Evolutionary conservation across 2,888 invertebrate genomes (phyloP).

Genomic region (Cybosia mesomella): DNA sequence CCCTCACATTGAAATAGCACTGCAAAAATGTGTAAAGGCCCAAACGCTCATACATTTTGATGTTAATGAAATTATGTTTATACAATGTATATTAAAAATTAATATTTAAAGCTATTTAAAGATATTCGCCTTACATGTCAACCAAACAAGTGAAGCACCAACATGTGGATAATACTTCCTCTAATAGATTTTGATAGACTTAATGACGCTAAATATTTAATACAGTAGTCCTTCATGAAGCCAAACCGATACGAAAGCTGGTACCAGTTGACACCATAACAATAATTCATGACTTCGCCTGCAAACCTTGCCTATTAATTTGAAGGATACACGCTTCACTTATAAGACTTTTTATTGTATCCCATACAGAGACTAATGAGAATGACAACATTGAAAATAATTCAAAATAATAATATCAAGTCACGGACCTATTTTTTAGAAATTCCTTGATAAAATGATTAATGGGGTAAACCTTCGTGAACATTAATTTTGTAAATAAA

Average conservation of each 20-base stretch:
- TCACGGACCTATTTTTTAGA: neutral
- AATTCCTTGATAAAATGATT: neutral
- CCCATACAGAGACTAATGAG: neutral
- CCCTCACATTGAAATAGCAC: too few species aligned
- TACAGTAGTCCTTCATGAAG: neutral
- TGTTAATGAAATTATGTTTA: too few species aligned
- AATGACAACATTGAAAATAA: neutral
- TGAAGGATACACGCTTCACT: slow-evolving; percentile 5
- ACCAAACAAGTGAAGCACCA: too few species aligned
- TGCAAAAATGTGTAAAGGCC: too few species aligned
- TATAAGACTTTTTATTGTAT: neutral
- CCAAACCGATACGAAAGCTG: slow-evolving; percentile 9
- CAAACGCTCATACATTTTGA: too few species aligned
- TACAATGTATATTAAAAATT: too few species aligned
- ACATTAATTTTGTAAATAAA: too few species aligned
- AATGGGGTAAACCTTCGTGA: neutral
- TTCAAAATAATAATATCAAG: slow-evolving; percentile 2
- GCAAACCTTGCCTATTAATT: slow-evolving; percentile 5
- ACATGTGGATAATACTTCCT: neutral
- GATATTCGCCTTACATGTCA: too few species aligned
- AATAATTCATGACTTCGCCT: neutral
- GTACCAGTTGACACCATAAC: slow-evolving; percentile 14
- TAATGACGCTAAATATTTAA: neutral
- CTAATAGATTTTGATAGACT: neutral
- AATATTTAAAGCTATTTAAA: too few species aligned